Percentiles rank a stretch among this genome's conserved stretches.
Evolutionary conservation across 2,113 vertebrate genomes (phyloP).

Genomic region (Zosterops lateralis): DNA sequence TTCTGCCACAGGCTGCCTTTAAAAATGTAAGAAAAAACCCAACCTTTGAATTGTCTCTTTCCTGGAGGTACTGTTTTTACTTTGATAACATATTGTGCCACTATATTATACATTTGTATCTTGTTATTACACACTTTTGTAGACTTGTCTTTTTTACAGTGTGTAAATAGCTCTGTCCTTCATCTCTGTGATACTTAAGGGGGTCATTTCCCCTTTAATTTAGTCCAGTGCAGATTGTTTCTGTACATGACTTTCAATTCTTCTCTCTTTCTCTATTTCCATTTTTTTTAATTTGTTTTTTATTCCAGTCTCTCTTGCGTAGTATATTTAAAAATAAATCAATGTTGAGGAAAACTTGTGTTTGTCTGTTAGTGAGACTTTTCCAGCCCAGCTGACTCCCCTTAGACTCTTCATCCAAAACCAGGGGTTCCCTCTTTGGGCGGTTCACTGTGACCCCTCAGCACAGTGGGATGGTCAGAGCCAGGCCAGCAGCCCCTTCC

Average conservation of each 20-base stretch:
- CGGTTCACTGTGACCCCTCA: neutral
- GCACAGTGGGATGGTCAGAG: neutral
- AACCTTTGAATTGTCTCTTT: constrained; percentile 39
- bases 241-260: constrained; percentile 55
- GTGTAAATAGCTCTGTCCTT: constrained; percentile 72
- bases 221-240: constrained; percentile 71
- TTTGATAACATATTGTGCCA: constrained; percentile 69
- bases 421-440: neutral
- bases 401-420: neutral
- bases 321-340: constrained; percentile 83
- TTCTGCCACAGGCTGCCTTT: constrained; percentile 67
- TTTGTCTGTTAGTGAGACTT: neutral
- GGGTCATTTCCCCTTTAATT: constrained; percentile 46
- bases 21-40: constrained; percentile 19
- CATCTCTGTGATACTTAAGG: constrained; percentile 53
- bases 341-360: constrained; percentile 55
- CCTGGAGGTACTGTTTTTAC: constrained; percentile 65
- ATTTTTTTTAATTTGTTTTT: constrained; percentile 49
- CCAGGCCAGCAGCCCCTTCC: neutral
- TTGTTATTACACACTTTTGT: constrained; percentile 75
- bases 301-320: constrained; percentile 68
- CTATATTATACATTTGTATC: constrained; percentile 75
- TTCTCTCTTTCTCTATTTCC: neutral
- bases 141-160: constrained; percentile 69
- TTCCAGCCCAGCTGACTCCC: neutral